Conservation (phyloP, 2,113 vertebrate genomes). For the Hyperopisus bebe region DNA sequence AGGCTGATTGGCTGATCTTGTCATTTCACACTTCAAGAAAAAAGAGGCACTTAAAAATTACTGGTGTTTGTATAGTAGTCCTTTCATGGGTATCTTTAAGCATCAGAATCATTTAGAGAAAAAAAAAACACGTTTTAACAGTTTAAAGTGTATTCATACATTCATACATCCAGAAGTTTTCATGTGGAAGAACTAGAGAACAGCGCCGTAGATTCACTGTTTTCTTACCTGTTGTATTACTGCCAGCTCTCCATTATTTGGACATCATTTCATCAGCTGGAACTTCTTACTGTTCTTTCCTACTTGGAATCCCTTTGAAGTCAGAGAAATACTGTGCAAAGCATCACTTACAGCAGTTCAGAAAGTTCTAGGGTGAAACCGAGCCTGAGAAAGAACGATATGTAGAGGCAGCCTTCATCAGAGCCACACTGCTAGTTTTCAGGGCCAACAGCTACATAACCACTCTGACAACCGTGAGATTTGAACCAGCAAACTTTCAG, state of each 20-base stretch:
- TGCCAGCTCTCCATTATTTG: not conserved
- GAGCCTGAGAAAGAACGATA: not conserved
- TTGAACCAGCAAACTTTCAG: not conserved
- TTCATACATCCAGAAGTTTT: not conserved
- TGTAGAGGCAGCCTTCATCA: not conserved
- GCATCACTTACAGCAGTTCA: not conserved
- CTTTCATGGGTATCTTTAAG: not conserved
- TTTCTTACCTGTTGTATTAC: not conserved
- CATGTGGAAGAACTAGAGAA: not conserved
- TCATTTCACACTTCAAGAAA: not conserved
- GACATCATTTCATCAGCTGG: not conserved
- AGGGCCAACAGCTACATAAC: not conserved
- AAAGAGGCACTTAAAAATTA: not conserved
- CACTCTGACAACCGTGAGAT: not conserved
- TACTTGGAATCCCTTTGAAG: conserved; percentile 14
- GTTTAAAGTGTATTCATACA: not conserved
- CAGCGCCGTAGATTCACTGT: not conserved
- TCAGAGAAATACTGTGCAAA: conserved; percentile 13
- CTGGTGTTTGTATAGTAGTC: not conserved
- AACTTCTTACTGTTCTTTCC: not conserved
- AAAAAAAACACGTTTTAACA: not conserved
- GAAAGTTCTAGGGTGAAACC: not conserved
- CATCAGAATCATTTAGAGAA: not conserved
- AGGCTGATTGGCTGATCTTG: not conserved
- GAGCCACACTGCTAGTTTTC: not conserved